phyloP scores from a whole-genome alignment of 2,888 invertebrate species.

The Orthosia gothica region DNA sequence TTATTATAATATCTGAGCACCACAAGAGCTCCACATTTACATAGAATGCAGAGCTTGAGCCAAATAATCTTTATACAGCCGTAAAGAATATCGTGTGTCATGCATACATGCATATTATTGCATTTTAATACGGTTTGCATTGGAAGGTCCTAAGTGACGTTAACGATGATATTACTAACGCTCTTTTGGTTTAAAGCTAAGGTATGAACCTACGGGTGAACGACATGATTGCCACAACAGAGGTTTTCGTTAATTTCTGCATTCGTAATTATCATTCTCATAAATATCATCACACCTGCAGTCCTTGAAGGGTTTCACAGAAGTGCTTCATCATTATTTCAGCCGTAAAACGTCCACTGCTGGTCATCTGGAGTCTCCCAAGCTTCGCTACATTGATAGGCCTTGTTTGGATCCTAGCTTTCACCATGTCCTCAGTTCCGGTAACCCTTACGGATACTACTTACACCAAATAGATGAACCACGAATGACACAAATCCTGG shows the following conservation, averaged over 20 bases:
- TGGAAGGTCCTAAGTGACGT: conserved; percentile 1
- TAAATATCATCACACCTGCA: background rate
- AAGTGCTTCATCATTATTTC: background rate
- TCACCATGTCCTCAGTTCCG: no score
- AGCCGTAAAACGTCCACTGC: no score
- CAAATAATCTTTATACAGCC: conserved; percentile 64
- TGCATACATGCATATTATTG: conserved; percentile 27
- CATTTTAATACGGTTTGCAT: background rate
- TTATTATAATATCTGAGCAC: conserved; percentile 57
- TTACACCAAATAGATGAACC: no score
- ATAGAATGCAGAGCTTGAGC: conserved; percentile 69
- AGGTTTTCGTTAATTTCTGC: conserved; percentile 2
- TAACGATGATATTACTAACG: background rate
- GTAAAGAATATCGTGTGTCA: conserved; percentile 47
- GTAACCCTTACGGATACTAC: no score
- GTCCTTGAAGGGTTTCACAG: background rate
- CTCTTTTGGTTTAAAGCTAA: background rate
- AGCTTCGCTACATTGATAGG: no score
- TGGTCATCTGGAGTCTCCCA: no score
- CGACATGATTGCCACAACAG: background rate
- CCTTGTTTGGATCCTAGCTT: no score
- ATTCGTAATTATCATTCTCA: background rate
- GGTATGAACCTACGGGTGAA: conserved; percentile 21
- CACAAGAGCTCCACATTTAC: conserved; percentile 57
- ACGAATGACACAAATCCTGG: background rate